Base-by-base conservation (phyloP, 2,797 vertebrate species). In the Alectoris magna region DNA sequence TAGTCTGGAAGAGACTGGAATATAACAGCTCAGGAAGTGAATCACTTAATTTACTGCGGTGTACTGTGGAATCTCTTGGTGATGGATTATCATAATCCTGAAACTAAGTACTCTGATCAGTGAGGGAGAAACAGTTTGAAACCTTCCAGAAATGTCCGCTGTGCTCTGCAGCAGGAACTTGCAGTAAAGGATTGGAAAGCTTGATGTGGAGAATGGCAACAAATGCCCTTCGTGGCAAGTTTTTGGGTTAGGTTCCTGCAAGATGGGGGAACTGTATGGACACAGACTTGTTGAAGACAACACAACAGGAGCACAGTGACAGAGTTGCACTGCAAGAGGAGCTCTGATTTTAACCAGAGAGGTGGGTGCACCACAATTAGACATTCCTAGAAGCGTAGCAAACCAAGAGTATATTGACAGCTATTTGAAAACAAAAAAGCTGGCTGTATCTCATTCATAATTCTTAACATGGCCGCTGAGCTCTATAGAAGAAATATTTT, bases 381-480 rank as follows among this genome's bases (percentile, higher is more conserved):
- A 23, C 87, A 94, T 87, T 91, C 70, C 59, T 38, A 81, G 56
- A 87, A 36, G 69, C 7, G n/a, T 2, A 11, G 68, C 93, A 88
- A 91, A 78, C 83, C 82, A 74, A 81, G 26, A 2, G 14, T n/a
- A 69, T 55, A 53, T 71, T 88, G 87, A 80, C 48, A 93, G 67
- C 44, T 60, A 91, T 79, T 93, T 87, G 90, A 93, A 91, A 92
- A 91, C 81, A 87, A 85, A 34, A 34, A 48, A 56, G 36, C 29
- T 38, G 36, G 14, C 29, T 41, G 2, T 71, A 44, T 67, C 66
- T 89, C 72, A 59, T 31, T 88, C 18, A 49, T 34, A 72, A 67
- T 59, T 92, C 68, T 91, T 89, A 84, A 26, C 46, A 41, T 18
- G 48, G 48, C 64, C 59, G 46, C 73, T 78, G 67, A 94, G 21